phyloP scores from a whole-genome alignment of 2,113 vertebrate genomes.

The Mastomys natalensis region DNA sequence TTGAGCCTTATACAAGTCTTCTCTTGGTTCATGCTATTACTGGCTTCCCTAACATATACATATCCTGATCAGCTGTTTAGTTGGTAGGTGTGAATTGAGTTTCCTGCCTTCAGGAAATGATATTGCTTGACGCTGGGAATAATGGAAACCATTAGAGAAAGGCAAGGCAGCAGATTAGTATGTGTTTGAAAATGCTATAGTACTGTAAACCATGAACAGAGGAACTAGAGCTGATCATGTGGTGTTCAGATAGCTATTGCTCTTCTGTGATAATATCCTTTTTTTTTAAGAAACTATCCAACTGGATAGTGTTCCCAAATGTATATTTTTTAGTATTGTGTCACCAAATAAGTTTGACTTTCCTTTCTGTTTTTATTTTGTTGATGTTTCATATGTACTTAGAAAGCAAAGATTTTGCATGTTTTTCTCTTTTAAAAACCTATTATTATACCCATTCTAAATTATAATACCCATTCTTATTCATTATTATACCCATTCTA shows the following conservation, averaged over 20 bases:
- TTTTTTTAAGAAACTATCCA: no score
- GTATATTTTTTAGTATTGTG: no score
- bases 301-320: not conserved
- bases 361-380: not conserved
- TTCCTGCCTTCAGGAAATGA: not conserved
- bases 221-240: not conserved
- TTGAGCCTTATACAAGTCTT: not conserved
- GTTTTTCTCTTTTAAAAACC: not conserved
- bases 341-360: not conserved
- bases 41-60: not conserved
- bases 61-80: not conserved
- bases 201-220: not conserved
- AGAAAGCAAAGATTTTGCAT: not conserved
- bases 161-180: not conserved
- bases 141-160: conserved; percentile 34
- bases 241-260: not conserved
- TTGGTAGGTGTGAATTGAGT: not conserved
- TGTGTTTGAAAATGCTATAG: not conserved
- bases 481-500: conserved; percentile 46
- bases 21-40: not conserved
- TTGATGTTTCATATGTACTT: not conserved
- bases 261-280: not conserved
- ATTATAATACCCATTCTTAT: no score
- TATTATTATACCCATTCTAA: no score
- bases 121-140: conserved; percentile 31